Percentiles rank a stretch among this genome's conserved stretches.
These are phyloP conservation scores for Ciconia boyciana DNA, from an alignment of 2,113 vertebrate genomes.

Conservation along the genomic window DNA sequence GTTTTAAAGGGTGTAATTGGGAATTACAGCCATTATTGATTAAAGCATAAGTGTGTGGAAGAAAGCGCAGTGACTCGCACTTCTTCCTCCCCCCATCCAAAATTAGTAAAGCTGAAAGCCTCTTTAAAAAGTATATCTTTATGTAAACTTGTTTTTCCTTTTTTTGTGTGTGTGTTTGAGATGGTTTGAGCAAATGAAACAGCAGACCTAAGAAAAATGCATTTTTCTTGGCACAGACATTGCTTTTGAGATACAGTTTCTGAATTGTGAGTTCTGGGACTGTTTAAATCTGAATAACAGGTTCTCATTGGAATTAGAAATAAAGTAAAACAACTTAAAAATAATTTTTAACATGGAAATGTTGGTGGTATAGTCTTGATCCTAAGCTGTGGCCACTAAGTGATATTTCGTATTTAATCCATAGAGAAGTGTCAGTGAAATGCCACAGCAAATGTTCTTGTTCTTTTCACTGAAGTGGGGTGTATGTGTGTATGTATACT, in stretches of 20 bases:
- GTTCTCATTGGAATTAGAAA: background rate
- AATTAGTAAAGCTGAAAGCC: background rate
- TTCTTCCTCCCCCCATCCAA: background rate
- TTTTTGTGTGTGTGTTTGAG: background rate
- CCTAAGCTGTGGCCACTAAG: background rate
- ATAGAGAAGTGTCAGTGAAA: background rate
- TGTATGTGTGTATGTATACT: background rate
- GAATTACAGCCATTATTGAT: conserved; percentile 3
- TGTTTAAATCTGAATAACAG: background rate
- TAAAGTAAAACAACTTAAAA: background rate
- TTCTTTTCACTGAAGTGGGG: background rate
- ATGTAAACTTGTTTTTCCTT: background rate
- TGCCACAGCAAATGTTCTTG: background rate
- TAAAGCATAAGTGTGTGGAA: background rate
- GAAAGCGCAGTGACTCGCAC: background rate
- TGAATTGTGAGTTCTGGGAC: background rate
- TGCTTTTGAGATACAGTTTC: background rate
- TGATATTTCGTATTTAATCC: background rate
- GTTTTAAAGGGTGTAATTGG: background rate
- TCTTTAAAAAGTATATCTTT: background rate
- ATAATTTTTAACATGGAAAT: background rate
- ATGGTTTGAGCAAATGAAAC: background rate
- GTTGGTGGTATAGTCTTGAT: background rate
- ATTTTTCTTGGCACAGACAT: background rate
- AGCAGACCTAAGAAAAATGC: background rate